phyloP scores from a whole-genome alignment of 2,797 vertebrate species.

The Sebastiscus tertius region DNA sequence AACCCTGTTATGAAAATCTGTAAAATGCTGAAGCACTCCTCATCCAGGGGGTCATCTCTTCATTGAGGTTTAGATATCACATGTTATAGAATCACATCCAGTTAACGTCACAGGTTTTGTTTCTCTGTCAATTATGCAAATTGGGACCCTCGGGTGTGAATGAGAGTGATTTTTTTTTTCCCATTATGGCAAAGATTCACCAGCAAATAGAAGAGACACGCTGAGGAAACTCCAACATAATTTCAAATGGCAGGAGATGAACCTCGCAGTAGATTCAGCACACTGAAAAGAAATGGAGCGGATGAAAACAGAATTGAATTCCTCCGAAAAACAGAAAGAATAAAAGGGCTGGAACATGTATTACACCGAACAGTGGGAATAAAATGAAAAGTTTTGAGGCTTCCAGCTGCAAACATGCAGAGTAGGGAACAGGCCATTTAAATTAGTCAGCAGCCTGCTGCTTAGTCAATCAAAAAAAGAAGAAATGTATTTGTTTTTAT shows the following conservation, averaged over 20 bases:
- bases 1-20: neutral
- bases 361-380: conserved; percentile 53
- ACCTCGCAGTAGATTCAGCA: conserved; percentile 50
- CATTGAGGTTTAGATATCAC: conserved; percentile 6
- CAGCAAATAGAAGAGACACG: conserved; percentile 38
- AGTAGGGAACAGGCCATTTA: conserved; percentile 59
- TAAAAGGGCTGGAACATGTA: conserved; percentile 54
- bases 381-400: conserved; percentile 38
- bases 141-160: neutral
- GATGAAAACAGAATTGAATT: conserved; percentile 74
- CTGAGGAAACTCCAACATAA: conserved; percentile 42
- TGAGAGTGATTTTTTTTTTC: conserved; percentile 29
- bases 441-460: conserved; percentile 55
- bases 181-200: conserved; percentile 43
- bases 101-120: conserved; percentile 20
- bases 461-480: conserved; percentile 60
- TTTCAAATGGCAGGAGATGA: conserved; percentile 62
- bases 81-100: neutral
- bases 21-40: conserved; percentile 3
- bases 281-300: conserved; percentile 66
- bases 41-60: neutral
- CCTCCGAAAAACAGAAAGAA: conserved; percentile 61
- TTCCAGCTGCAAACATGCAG: conserved; percentile 63
- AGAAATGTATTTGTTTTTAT: conserved; percentile 19
- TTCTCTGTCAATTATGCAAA: conserved; percentile 50